These are phyloP conservation scores for Sphaerodactylus townsendi DNA, from an alignment of 2,113 vertebrate species.

Conservation along the genomic window DNA sequence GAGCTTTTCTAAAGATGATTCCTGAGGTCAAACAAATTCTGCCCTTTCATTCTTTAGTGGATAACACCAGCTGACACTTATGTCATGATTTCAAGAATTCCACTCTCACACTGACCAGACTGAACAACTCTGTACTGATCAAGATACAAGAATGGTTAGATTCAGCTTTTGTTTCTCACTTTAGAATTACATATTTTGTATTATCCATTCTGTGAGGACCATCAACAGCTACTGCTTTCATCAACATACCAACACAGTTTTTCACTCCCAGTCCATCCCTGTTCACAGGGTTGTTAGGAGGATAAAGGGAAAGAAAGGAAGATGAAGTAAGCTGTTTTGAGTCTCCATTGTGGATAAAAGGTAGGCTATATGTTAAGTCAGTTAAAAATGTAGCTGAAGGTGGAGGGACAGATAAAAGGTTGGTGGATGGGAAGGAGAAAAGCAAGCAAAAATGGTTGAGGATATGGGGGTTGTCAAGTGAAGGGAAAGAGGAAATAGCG, in stretches of 20 bases:
- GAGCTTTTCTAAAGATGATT: not conserved
- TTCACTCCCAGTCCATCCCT: too few species aligned
- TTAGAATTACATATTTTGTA: not conserved
- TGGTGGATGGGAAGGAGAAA: too few species aligned
- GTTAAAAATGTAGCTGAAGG: too few species aligned
- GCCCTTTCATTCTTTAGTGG: not conserved
- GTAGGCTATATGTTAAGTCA: too few species aligned
- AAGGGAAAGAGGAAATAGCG: too few species aligned
- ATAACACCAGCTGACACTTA: not conserved
- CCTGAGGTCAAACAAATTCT: slow-evolving; percentile 23
- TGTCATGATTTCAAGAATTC: rapidly evolving
- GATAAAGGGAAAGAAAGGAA: too few species aligned
- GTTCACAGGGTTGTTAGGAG: too few species aligned
- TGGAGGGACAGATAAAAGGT: too few species aligned
- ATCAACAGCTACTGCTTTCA: not conserved
- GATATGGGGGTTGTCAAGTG: too few species aligned
- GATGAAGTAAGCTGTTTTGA: too few species aligned
- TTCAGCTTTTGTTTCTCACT: rapidly evolving
- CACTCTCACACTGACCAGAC: rapidly evolving
- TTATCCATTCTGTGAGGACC: not conserved
- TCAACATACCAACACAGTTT: not conserved
- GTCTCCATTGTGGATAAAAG: too few species aligned
- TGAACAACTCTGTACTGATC: not conserved
- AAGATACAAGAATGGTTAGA: not conserved
- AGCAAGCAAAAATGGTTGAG: too few species aligned